Conservation (phyloP, 2,797 vertebrate genomes). For the Tinamus major region DNA sequence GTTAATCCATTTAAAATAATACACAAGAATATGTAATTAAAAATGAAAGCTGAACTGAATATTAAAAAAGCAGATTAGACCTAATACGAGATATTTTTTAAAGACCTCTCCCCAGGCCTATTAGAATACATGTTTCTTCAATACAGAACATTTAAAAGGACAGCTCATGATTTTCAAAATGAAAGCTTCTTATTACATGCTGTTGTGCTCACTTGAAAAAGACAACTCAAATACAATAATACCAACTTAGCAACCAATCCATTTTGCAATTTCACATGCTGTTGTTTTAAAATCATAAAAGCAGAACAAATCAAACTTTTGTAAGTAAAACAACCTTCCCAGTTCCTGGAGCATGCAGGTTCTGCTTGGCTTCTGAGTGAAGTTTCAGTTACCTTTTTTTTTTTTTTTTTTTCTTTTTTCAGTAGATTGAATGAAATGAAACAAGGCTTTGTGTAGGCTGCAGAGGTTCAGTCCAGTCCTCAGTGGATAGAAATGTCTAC, state of each 20-base stretch:
- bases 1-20: constrained; percentile 63
- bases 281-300: constrained; percentile 31
- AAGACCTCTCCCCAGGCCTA: not conserved
- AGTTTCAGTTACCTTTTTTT: not conserved
- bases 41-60: constrained; percentile 66
- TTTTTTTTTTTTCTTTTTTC: not conserved
- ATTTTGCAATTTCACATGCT: not conserved
- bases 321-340: not conserved
- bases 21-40: constrained; percentile 66
- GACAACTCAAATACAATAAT: not conserved
- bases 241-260: not conserved
- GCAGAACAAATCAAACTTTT: constrained; percentile 12
- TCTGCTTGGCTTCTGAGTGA: constrained; percentile 4
- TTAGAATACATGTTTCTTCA: not conserved
- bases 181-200: not conserved
- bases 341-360: not conserved
- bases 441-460: not conserved
- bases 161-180: not conserved
- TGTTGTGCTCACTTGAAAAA: not conserved
- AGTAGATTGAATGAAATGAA: not conserved
- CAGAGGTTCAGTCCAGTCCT: not conserved
- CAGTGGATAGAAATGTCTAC: not conserved
- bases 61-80: constrained; percentile 50
- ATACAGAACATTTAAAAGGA: not conserved
- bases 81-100: not conserved